Evolutionary conservation across 2,797 vertebrate species (phyloP), one percentile per base, ranked within the genome.

Genomic region (Muscicapa striata): DNA sequence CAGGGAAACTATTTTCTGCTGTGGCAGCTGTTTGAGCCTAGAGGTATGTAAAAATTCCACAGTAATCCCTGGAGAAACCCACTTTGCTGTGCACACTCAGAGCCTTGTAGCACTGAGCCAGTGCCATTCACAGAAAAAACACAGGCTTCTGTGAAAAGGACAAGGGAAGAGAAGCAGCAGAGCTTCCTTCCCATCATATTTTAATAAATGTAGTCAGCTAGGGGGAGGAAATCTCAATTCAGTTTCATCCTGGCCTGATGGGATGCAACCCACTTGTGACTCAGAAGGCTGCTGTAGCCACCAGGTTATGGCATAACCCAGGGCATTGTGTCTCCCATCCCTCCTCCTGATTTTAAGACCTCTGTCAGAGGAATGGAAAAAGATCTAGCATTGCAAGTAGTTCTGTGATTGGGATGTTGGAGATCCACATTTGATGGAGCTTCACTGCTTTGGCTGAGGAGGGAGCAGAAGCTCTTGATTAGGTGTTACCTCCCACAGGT

Each of bases 31-130:
- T 63, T 61, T 86, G 76, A 94, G 43, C 49, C 38, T 61, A 40
- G 30, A 74, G 27, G 21, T 51, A 27, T 57, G 58, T 75, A 34
- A 84, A 76, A 87, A 51, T 75, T 86, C 61, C 75, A 22, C 54
- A 38, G 1, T 55, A 48, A 63, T 69, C 59, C 67, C 61, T 5
- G 11, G 26, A 86, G 62, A 81, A 87, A 11, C 36, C 19, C 27
- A 4, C 43, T 46, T 19, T 85, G 61, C 49, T 7, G 0, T 46
- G 66, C 30, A 55, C 0, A 1, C 57, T 70, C 1, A 0, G 40
- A 74, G 41, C 58, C 49, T 84, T 2, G 1, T 36, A 45, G 46
- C 3, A 1, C 19, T 20, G n/a, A 73, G 27, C 27, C 29, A 32
- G 67, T 3, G 3, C 11, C 51, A 46, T 43, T 69, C 64, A 51